Evolutionary conservation across 2,113 vertebrate genomes (phyloP).

Genomic region (Lagenorhynchus albirostris): DNA sequence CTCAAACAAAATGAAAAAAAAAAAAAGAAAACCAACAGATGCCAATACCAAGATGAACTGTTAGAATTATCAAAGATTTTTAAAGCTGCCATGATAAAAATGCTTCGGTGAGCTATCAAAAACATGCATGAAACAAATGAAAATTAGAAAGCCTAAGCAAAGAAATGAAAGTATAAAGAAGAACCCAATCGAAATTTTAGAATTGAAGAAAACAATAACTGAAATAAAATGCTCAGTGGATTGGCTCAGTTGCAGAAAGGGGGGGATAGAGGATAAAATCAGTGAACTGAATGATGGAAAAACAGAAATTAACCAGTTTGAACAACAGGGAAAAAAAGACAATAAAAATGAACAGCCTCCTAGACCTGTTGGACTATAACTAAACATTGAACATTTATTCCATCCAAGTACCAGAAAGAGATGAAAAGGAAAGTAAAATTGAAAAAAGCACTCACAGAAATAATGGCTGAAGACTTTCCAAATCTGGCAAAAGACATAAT

Average conservation of each 20-base stretch:
- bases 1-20: not conserved
- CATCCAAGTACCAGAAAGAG: not conserved
- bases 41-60: not conserved
- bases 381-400: not conserved
- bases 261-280: not conserved
- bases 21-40: not conserved
- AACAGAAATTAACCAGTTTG: not conserved
- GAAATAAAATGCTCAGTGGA: not conserved
- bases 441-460: not conserved
- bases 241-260: not conserved
- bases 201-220: not conserved
- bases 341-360: not conserved
- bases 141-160: not conserved
- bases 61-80: not conserved
- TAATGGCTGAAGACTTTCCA: not conserved
- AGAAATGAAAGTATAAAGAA: not conserved
- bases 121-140: not conserved
- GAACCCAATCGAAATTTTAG: not conserved
- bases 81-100: not conserved
- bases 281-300: not conserved
- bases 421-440: not conserved
- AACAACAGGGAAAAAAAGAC: not conserved
- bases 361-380: not conserved
- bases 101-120: not conserved
- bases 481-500: not conserved